Evolutionary conservation across 2,797 vertebrate species (phyloP), one percentile per base, ranked within the genome.

Genomic region (Cottoperca gobio): DNA sequence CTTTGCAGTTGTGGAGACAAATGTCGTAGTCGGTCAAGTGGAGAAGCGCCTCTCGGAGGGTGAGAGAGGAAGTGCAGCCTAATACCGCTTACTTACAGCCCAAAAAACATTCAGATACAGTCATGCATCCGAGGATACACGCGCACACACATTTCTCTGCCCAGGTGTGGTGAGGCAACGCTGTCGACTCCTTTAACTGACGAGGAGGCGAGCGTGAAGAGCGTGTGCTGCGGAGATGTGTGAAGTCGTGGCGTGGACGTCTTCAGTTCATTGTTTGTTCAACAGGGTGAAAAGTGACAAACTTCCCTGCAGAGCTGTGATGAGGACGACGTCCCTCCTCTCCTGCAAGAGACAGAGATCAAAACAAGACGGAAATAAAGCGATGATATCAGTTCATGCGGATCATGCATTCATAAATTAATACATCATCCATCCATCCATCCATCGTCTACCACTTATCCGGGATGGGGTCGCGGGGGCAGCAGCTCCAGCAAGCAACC

Each of bases 261-360:
- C 79, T 71, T 93, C 69, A 93, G 90, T 91, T 91, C 87, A 86
- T 90, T 5, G 39, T 84, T 86, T 87, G 79, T 69, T 86, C 63
- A 75, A 61, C 33, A 10, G 70, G 72, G 80, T 83, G 58, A 55
- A 79, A 76, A 73, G 66, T 59, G 79, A 74, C 66, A 79, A 84
- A 79, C 65, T 65, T 86, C 75, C 74, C 67, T 45, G 70, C 70
- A 81, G 90, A 81, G 77, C 76, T 76, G 87, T 54, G 78, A 45
- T 59, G 57, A 82, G 33, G 77, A 82, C 37, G 76, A 80, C 2
- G 78, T 81, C 78, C 24, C 76, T 88, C 74, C 79, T 86, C 78
- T 88, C 88, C 90, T 92, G 81, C 11, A 26, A 42, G 43, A 64
- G 62, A 87, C 26, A 79, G 24, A 85, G 45, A 81, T 39, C 17